Conservation (phyloP, 2,113 vertebrate genomes). For the Marcusenius ussheri region DNA sequence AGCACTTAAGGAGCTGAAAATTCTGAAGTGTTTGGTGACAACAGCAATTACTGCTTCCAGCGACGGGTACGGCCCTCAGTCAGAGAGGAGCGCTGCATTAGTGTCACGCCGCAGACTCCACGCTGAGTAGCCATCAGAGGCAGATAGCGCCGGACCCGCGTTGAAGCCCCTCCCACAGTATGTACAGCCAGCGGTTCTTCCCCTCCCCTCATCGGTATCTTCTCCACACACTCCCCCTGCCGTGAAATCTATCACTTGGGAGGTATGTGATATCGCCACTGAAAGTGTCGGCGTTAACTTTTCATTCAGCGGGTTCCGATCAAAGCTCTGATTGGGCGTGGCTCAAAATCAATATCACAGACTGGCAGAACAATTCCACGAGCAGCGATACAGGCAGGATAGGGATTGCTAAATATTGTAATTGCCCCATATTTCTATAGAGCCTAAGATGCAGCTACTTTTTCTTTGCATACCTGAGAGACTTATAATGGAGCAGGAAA, state of each 20-base stretch:
- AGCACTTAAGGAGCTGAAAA: constrained; percentile 26
- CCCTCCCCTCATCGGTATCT: neutral
- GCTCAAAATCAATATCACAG: neutral
- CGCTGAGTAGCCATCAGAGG: neutral
- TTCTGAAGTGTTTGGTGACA: constrained; percentile 42
- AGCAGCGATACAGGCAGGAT: neutral
- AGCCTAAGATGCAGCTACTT: neutral
- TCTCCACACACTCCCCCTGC: neutral
- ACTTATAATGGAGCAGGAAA: neutral
- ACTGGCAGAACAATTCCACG: neutral
- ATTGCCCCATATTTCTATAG: neutral
- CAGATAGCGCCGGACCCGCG: neutral
- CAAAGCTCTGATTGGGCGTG: neutral
- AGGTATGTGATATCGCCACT: neutral
- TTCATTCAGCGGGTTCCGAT: neutral
- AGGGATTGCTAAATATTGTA: neutral
- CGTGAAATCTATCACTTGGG: neutral
- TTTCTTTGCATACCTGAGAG: neutral
- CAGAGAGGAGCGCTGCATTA: constrained; percentile 8
- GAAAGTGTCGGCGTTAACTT: neutral
- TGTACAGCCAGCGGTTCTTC: neutral
- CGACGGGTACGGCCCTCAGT: constrained; percentile 27
- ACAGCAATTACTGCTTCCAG: constrained; percentile 33
- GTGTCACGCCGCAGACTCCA: neutral
- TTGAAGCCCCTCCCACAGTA: neutral